These are phyloP conservation scores for Limnephilus marmoratus DNA, from an alignment of 2,888 invertebrate genomes.

Conservation along the genomic window DNA sequence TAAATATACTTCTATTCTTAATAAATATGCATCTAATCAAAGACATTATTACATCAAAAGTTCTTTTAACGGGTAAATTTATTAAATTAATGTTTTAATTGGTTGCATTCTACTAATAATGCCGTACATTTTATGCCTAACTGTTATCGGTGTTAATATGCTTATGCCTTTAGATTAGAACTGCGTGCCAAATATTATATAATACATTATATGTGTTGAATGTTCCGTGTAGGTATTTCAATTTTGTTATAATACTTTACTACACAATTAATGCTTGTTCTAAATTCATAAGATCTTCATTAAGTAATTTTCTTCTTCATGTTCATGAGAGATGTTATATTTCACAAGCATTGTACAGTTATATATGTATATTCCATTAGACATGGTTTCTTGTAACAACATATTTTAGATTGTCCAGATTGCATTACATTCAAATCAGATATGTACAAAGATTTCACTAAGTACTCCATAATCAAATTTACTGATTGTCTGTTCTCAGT, in stretches of 20 bases:
- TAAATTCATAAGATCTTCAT: neutral
- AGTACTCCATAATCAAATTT: neutral
- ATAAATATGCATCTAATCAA: neutral
- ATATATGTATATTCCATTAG: neutral
- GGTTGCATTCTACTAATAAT: neutral
- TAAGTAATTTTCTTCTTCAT: too few relatives aligned
- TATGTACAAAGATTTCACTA: too few relatives aligned
- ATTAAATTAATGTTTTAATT: neutral
- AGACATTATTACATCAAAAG: constrained; percentile 20
- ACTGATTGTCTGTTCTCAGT: neutral
- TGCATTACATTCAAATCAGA: neutral
- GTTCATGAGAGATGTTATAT: neutral
- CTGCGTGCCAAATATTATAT: constrained; percentile 59
- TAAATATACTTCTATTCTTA: constrained; percentile 19
- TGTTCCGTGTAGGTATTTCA: constrained; percentile 33
- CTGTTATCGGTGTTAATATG: constrained; percentile 47
- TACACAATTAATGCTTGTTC: neutral
- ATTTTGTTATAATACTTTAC: neutral
- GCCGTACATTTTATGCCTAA: constrained; percentile 15
- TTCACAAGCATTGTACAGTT: neutral
- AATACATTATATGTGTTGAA: constrained; percentile 28
- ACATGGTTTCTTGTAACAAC: neutral
- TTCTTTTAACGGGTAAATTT: constrained; percentile 32
- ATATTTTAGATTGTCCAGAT: neutral
- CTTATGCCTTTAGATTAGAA: constrained; percentile 64